A percentile compares a stretch with the other conserved stretches of the same genome.
These are phyloP conservation scores for Drosophila rubida DNA, from an alignment of 2,888 invertebrate species.

Conservation along the genomic window DNA sequence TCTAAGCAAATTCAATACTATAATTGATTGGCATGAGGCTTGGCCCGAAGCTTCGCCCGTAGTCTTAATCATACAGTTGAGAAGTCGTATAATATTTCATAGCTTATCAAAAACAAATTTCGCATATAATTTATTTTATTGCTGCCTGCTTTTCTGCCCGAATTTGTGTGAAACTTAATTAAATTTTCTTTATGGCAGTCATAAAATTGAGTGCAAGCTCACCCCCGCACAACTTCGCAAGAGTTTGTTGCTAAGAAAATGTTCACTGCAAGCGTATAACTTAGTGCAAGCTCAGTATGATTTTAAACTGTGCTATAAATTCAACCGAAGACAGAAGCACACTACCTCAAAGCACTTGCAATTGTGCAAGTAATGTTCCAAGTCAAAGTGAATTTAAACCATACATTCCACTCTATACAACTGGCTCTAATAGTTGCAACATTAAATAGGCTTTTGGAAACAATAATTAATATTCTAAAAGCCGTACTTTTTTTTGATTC, in stretches of 20 bases:
- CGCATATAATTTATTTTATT: conserved; percentile 38
- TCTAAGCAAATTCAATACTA: background rate
- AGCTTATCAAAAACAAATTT: conserved; percentile 31
- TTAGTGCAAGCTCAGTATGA: conserved; percentile 7
- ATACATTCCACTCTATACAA: too few relatives aligned
- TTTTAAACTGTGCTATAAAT: background rate
- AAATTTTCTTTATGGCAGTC: conserved; percentile 27
- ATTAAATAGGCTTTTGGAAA: too few relatives aligned
- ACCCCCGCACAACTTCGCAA: conserved; percentile 31
- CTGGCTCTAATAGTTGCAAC: too few relatives aligned
- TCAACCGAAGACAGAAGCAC: conserved; percentile 2
- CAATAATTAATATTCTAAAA: too few relatives aligned
- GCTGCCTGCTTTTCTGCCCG: conserved; percentile 11
- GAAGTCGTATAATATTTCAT: conserved; percentile 15
- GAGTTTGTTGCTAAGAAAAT: conserved; percentile 37
- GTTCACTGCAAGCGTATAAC: conserved; percentile 12
- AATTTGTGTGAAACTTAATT: conserved; percentile 46
- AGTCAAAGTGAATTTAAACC: background rate
- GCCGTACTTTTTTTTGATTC: too few relatives aligned
- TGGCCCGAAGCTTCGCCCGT: background rate
- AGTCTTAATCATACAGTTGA: too few relatives aligned
- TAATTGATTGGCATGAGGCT: conserved; percentile 18
- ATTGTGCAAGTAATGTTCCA: background rate
- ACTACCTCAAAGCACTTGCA: background rate
- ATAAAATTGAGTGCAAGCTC: conserved; percentile 26